Percentiles rank a stretch among this genome's conserved stretches.
These are phyloP conservation scores for Engraulis encrasicolus DNA, from an alignment of 2,113 vertebrate genomes.

Conservation along the genomic window DNA sequence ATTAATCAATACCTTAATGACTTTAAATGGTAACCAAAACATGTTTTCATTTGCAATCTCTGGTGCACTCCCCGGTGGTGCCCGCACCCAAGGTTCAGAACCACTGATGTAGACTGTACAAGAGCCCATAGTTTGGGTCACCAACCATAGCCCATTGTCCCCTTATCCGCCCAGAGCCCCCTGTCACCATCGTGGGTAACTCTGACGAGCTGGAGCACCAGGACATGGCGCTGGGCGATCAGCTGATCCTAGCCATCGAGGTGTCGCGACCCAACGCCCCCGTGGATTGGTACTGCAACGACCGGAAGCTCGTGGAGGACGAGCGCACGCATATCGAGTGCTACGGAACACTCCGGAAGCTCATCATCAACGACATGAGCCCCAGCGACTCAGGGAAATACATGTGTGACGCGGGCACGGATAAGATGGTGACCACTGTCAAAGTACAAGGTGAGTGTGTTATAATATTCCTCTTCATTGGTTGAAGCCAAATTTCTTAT, in stretches of 20 bases:
- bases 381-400: constrained; percentile 76
- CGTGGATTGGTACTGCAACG: constrained; percentile 72
- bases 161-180: constrained; percentile 79
- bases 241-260: constrained; percentile 81
- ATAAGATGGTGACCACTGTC: constrained; percentile 71
- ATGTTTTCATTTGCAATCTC: no score
- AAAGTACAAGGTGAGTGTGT: constrained; percentile 73
- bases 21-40: no score
- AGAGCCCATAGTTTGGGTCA: no score
- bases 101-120: no score
- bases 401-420: constrained; percentile 69
- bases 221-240: constrained; percentile 75
- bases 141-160: no score
- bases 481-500: no score
- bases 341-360: constrained; percentile 71
- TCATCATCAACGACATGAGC: constrained; percentile 68
- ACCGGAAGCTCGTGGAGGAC: constrained; percentile 59
- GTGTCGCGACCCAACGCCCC: constrained; percentile 69
- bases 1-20: no score
- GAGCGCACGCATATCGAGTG: constrained; percentile 67
- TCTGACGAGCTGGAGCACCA: constrained; percentile 60
- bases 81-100: no score
- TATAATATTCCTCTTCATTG: background rate
- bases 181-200: constrained; percentile 79
- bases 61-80: no score